phyloP scores from a whole-genome alignment of 2,113 vertebrate species.

The Melanocharis versteri region DNA sequence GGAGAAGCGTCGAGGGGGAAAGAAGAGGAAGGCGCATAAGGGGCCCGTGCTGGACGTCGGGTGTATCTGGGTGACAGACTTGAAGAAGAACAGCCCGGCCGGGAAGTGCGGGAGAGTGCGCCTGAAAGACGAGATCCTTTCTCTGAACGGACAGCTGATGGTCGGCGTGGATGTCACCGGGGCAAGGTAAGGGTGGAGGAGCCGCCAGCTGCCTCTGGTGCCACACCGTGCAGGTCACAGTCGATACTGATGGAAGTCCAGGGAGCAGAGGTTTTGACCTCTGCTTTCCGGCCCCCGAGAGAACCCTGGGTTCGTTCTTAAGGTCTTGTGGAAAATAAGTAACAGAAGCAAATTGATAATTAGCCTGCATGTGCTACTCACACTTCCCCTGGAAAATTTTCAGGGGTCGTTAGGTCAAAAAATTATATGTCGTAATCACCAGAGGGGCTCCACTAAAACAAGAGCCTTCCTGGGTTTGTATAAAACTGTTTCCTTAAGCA shows the following conservation, averaged over 20 bases:
- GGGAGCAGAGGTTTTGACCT: neutral
- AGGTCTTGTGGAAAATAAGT: neutral
- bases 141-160: constrained; percentile 94
- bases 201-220: accelerated
- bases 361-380: neutral
- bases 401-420: neutral
- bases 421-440: accelerated
- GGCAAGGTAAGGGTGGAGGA: constrained; percentile 81
- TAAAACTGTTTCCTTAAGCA: neutral
- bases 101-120: constrained; percentile 84
- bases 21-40: constrained; percentile 80
- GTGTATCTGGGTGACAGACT: constrained; percentile 95
- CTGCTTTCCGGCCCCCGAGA: neutral
- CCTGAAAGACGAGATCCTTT: constrained; percentile 91
- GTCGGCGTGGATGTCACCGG: constrained; percentile 91
- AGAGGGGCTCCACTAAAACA: neutral
- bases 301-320: neutral
- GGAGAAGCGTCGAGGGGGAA: constrained; percentile 81
- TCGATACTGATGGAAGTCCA: accelerated
- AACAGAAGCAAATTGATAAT: neutral
- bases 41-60: constrained; percentile 88
- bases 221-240: accelerated
- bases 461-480: neutral
- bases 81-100: constrained; percentile 88
- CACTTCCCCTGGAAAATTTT: neutral